These are phyloP conservation scores for Rhea americana DNA, from an alignment of 2,113 vertebrate genomes.

Conservation along the genomic window DNA sequence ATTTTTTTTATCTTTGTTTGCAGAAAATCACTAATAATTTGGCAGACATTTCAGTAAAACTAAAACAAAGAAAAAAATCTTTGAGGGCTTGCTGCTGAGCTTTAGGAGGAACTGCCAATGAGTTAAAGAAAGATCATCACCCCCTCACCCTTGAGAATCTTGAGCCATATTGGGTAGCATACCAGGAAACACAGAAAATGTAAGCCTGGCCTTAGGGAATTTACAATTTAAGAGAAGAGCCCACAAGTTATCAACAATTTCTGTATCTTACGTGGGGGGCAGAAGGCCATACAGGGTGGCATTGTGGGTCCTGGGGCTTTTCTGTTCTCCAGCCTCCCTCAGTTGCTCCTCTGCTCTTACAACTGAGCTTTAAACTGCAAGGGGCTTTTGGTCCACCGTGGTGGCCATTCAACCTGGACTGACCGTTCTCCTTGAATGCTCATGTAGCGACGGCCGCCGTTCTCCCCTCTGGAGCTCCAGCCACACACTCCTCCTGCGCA, in stretches of 20 bases:
- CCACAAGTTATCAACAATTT: background rate
- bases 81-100: background rate
- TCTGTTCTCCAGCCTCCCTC: background rate
- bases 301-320: background rate
- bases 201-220: background rate
- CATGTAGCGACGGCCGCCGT: rapidly evolving
- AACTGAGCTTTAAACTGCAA: background rate
- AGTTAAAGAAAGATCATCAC: background rate
- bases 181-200: background rate
- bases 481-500: rapidly evolving
- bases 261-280: rapidly evolving
- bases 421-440: rapidly evolving
- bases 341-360: background rate
- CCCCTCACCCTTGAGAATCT: background rate
- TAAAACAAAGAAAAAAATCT: background rate
- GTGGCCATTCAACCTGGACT: rapidly evolving
- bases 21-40: background rate
- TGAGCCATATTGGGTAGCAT: background rate
- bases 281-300: background rate
- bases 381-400: background rate
- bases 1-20: background rate
- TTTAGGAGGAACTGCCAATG: background rate
- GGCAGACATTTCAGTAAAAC: background rate
- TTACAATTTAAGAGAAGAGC: background rate
- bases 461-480: background rate